phyloP scores from a whole-genome alignment of 2,113 vertebrate genomes.

The Corapipo altera region DNA sequence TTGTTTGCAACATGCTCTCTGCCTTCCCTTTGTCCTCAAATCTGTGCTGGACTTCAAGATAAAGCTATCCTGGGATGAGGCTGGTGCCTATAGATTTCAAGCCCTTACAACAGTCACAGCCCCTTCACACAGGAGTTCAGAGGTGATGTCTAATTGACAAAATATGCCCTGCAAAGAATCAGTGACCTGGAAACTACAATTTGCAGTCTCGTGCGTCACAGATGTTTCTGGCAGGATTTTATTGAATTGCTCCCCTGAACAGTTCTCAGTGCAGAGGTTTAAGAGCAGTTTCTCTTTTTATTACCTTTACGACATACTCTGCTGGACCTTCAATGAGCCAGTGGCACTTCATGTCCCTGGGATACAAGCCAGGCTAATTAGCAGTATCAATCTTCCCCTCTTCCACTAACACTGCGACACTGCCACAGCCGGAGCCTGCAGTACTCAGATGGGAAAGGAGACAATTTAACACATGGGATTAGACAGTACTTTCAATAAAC shows the following conservation, averaged over 20 bases:
- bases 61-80: neutral
- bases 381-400: slow-evolving; percentile 39
- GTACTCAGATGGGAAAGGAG: neutral
- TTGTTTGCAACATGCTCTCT: neutral
- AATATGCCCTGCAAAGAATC: neutral
- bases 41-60: neutral
- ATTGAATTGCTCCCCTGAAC: neutral
- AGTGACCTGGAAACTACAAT: neutral
- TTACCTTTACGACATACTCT: slow-evolving; percentile 40
- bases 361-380: slow-evolving; percentile 50
- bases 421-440: neutral
- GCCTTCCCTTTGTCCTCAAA: neutral
- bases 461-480: neutral
- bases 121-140: neutral
- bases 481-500: neutral
- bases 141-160: neutral
- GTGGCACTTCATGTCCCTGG: slow-evolving; percentile 28
- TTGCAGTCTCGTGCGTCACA: neutral
- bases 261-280: neutral
- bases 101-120: neutral
- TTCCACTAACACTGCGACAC: neutral
- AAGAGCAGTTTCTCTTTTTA: slow-evolving; percentile 26
- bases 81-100: neutral
- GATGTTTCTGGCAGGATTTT: slow-evolving; percentile 32
- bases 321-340: slow-evolving; percentile 47